phyloP scores from a whole-genome alignment of 2,797 vertebrate genomes.

The Eulemur coronatus region DNA sequence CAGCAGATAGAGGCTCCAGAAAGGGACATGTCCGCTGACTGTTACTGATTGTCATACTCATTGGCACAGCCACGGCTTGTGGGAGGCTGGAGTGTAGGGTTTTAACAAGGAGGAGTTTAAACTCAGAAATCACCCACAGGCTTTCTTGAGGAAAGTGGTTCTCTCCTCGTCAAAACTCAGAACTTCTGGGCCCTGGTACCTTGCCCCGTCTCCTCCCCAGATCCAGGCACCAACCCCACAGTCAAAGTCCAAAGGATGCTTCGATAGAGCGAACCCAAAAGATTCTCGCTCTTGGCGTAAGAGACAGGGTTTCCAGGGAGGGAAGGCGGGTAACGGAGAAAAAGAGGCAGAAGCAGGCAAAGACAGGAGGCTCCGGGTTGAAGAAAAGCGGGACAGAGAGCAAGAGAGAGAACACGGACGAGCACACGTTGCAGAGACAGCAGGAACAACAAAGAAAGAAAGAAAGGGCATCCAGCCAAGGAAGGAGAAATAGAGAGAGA shows the following conservation, averaged over 20 bases:
- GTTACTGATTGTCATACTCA: fast-evolving
- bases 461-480: too few relatives aligned
- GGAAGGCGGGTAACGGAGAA: background rate
- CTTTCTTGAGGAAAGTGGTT: background rate
- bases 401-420: background rate
- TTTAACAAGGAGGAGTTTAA: background rate
- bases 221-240: background rate
- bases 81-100: fast-evolving
- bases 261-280: too few relatives aligned
- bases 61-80: fast-evolving
- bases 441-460: background rate
- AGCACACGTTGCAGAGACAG: background rate
- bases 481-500: background rate
- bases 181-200: background rate
- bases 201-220: background rate
- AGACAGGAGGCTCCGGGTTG: background rate
- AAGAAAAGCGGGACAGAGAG: fast-evolving
- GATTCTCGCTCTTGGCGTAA: fast-evolving
- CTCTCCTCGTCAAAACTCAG: background rate
- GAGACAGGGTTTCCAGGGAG: background rate
- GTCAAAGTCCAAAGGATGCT: background rate
- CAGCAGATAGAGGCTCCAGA: background rate
- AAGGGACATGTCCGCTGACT: fast-evolving
- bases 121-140: background rate
- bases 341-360: background rate